A percentile compares a stretch with the other conserved stretches of the same genome.
phyloP scores from a whole-genome alignment of 1,140 invertebrate species.

The Hermetia illucens region DNA sequence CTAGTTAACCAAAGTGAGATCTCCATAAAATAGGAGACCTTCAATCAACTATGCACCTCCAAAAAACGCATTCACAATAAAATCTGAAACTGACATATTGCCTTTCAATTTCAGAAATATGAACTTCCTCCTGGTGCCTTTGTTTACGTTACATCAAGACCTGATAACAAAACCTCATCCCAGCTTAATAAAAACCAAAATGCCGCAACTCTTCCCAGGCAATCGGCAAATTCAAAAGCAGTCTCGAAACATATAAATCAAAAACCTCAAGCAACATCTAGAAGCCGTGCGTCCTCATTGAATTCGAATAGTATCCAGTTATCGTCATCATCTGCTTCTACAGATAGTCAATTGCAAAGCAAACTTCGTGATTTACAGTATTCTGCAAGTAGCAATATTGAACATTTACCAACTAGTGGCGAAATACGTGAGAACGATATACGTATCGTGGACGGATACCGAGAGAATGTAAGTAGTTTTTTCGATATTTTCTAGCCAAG shows the following conservation, averaged over 20 bases:
- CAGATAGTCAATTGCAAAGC: too few relatives aligned
- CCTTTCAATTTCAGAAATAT: conserved; percentile 12
- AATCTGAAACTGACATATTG: too few relatives aligned
- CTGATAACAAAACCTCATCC: conserved; percentile 1
- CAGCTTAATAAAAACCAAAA: background rate
- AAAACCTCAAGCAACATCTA: background rate
- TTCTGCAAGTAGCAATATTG: background rate
- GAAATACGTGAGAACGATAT: conserved; percentile 6
- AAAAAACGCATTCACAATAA: too few relatives aligned
- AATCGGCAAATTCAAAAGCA: background rate
- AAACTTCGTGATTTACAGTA: too few relatives aligned
- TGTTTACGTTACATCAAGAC: conserved; percentile 13
- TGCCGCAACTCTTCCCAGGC: background rate
- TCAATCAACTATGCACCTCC: too few relatives aligned
- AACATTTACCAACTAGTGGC: background rate
- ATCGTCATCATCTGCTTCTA: background rate
- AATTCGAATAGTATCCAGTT: background rate
- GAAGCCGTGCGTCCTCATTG: too few relatives aligned
- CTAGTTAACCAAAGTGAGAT: too few relatives aligned
- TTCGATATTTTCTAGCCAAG: background rate
- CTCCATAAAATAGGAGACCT: too few relatives aligned
- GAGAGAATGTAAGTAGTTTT: conserved; percentile 16
- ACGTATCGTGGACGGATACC: conserved; percentile 21
- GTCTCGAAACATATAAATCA: background rate
- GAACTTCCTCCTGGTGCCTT: conserved; percentile 24